phyloP scores from a whole-genome alignment of 2,888 invertebrate genomes.

The Drosophila silvestris region DNA sequence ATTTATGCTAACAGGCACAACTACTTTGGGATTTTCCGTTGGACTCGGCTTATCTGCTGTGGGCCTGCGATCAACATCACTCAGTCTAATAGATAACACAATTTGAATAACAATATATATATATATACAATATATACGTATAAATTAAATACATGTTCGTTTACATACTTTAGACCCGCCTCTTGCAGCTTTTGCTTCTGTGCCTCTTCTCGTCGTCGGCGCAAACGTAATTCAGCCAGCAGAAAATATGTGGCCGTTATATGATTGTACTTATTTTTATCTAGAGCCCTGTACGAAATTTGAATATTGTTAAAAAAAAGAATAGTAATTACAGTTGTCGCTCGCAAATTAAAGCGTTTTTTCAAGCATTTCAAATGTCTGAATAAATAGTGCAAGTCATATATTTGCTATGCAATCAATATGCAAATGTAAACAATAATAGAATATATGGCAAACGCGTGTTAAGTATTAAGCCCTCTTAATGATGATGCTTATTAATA shows the following conservation, averaged over 20 bases:
- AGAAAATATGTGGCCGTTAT: slow-evolving; percentile 99
- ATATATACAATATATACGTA: neutral
- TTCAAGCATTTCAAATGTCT: neutral
- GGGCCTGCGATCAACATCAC: slow-evolving; percentile 51
- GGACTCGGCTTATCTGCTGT: slow-evolving; percentile 67
- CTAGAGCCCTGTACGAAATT: slow-evolving; percentile 89
- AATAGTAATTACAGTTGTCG: neutral
- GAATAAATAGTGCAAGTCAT: neutral
- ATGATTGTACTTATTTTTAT: slow-evolving; percentile 98
- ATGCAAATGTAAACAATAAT: neutral
- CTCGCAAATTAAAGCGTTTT: neutral
- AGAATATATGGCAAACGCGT: neutral
- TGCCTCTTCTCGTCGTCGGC: slow-evolving; percentile 90
- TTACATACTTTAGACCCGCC: slow-evolving; percentile 67
- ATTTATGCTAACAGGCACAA: slow-evolving; percentile 82
- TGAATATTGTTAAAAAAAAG: neutral
- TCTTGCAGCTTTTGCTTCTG: slow-evolving; percentile 84
- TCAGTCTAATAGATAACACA: slow-evolving; percentile 38
- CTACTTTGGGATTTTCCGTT: slow-evolving; percentile 74
- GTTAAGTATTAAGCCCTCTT: neutral
- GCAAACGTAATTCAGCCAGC: slow-evolving; percentile 96
- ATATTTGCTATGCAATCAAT: neutral
- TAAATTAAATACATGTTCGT: neutral
- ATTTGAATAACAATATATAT: neutral
- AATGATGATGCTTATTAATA: neutral